Evolutionary conservation across 64 coral and sea anemone species (phyloP).

Genomic region (Porites lutea): DNA sequence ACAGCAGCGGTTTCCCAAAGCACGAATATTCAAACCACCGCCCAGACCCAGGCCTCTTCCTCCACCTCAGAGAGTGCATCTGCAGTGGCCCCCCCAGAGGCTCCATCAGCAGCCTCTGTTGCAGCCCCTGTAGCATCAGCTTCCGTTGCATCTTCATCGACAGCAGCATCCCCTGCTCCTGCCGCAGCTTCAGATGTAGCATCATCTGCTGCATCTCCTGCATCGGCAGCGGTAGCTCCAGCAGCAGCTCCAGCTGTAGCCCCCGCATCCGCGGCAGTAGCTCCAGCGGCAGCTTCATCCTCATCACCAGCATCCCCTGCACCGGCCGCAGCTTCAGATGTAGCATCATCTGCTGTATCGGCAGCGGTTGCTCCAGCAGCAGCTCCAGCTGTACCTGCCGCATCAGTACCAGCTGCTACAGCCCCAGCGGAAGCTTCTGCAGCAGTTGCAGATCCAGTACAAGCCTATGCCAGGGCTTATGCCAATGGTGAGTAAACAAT

Average conservation of each 20-base stretch:
- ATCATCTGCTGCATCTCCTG: too few species aligned
- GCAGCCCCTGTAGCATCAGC: not conserved
- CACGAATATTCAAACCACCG: not conserved
- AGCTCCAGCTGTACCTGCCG: not conserved
- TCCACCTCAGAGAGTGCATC: not conserved
- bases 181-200: not conserved
- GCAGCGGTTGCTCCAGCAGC: not conserved
- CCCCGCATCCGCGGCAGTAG: not conserved
- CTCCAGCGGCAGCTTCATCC: not conserved
- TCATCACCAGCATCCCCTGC: not conserved
- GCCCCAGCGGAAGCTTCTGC: not conserved
- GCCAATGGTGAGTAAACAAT: slow-evolving; percentile 2
- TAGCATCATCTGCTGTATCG: not conserved
- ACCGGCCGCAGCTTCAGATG: not conserved
- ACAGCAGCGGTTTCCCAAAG: not conserved
- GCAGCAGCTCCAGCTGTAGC: not conserved
- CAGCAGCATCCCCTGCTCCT: not conserved
- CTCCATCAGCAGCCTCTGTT: not conserved
- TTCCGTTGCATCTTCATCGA: not conserved
- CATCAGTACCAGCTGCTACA: not conserved
- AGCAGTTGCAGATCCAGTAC: not conserved
- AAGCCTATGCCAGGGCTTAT: not conserved
- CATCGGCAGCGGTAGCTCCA: not conserved
- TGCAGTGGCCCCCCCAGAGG: not conserved
- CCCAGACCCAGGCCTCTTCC: not conserved